Conservation (phyloP, 2,113 vertebrate species). For the Pseudorectes ferrugineus region DNA sequence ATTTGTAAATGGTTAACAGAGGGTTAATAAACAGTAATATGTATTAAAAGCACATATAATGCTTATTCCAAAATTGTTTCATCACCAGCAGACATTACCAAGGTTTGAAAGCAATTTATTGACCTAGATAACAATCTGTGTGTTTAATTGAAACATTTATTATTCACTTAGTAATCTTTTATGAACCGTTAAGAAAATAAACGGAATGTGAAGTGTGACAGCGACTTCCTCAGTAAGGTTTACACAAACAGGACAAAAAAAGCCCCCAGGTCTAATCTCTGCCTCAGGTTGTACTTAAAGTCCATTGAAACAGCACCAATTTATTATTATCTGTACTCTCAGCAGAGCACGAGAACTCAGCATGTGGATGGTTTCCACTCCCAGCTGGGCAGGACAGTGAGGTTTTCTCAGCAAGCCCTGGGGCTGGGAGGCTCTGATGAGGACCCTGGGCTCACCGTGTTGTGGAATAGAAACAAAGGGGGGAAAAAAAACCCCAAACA, state of each 20-base stretch:
- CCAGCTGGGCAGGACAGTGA: neutral
- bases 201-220: conserved; percentile 18
- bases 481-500: neutral
- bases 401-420: neutral
- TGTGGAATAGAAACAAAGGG: neutral
- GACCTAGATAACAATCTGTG: conserved; percentile 36
- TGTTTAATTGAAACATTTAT: conserved; percentile 46
- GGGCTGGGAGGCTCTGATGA: neutral
- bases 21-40: neutral
- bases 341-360: neutral
- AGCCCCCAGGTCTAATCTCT: neutral
- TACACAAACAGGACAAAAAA: conserved; percentile 13
- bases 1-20: neutral
- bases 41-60: neutral
- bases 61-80: neutral
- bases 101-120: conserved; percentile 12
- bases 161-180: conserved; percentile 14
- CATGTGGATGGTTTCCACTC: neutral
- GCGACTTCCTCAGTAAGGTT: neutral
- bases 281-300: conserved; percentile 12
- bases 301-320: neutral
- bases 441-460: neutral
- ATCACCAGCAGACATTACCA: neutral
- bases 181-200: conserved; percentile 26
- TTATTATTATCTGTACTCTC: neutral